phyloP scores from a whole-genome alignment of 2,113 vertebrate species.

The Candoia aspera region DNA sequence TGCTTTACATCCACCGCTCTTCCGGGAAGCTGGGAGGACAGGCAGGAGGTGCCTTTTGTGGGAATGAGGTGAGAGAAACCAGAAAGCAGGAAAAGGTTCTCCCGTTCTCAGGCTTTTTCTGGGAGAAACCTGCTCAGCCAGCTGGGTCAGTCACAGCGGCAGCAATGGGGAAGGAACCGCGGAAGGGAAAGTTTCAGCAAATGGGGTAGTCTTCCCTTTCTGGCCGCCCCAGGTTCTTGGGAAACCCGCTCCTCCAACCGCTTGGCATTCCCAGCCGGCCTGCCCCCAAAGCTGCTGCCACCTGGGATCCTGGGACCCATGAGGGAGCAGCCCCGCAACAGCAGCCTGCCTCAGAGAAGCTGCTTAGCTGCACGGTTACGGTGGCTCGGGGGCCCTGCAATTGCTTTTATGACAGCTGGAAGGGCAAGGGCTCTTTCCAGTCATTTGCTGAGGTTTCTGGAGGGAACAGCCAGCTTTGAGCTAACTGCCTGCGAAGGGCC shows the following conservation, averaged over 20 bases:
- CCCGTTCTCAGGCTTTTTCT: not conserved
- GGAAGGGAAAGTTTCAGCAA: not conserved
- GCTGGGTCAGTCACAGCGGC: not conserved
- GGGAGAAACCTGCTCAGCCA: conserved; percentile 1
- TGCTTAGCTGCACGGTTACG: no score
- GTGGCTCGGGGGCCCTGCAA: not conserved
- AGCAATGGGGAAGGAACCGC: not conserved
- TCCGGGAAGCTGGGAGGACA: not conserved
- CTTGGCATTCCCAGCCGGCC: not conserved
- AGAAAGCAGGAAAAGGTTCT: not conserved
- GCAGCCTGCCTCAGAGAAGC: not conserved
- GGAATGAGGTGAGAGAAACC: not conserved
- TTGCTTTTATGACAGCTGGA: not conserved
- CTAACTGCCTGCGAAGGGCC: not conserved
- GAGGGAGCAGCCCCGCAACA: not conserved
- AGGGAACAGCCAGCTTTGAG: not conserved
- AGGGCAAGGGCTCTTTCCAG: not conserved
- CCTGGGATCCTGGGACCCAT: not conserved
- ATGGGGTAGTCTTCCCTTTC: not conserved
- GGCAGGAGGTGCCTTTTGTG: not conserved
- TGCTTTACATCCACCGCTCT: not conserved
- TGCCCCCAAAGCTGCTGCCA: not conserved
- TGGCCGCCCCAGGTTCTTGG: not conserved
- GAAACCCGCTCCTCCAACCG: no score
- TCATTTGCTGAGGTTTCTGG: not conserved